phyloP scores from a whole-genome alignment of 1,140 invertebrate species.

The Conus ventricosus region DNA sequence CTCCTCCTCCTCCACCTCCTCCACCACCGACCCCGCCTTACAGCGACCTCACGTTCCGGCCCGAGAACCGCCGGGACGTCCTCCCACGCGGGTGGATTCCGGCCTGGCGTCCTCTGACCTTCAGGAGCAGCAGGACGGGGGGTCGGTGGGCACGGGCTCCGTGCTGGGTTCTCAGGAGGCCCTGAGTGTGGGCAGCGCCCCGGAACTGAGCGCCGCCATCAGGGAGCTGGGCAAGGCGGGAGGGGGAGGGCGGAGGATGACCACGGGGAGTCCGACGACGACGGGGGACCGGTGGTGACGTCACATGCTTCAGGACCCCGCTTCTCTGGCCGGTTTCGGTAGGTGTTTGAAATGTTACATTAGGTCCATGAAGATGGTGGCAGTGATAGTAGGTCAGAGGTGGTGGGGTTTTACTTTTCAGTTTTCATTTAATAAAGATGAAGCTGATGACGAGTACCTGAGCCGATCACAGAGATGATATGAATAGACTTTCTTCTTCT shows the following conservation, averaged over 20 bases:
- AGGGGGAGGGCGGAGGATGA: constrained; percentile 17
- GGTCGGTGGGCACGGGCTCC: not conserved
- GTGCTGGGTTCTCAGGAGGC: constrained; percentile 20
- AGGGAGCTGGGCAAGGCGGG: not conserved
- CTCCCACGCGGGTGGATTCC: not conserved
- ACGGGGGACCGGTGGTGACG: constrained; percentile 13
- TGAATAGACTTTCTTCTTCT: no score
- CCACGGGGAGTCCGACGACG: constrained; percentile 29
- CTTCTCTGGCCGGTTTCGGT: constrained; percentile 5
- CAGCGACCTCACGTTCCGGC: not conserved
- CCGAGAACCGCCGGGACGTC: constrained; percentile 19
- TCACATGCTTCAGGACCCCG: not conserved
- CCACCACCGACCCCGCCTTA: no score
- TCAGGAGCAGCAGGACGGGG: not conserved
- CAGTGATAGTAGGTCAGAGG: no score
- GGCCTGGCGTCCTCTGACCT: not conserved
- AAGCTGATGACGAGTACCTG: no score
- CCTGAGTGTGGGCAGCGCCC: constrained; percentile 37
- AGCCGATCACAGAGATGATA: no score
- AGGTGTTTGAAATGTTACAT: not conserved
- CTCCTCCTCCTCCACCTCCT: not conserved
- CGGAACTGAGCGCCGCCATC: constrained; percentile 16
- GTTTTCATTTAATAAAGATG: no score
- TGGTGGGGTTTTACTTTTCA: no score
- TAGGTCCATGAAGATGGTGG: no score